phyloP scores from a whole-genome alignment of 2,888 invertebrate species.

The Papilio protenor region DNA sequence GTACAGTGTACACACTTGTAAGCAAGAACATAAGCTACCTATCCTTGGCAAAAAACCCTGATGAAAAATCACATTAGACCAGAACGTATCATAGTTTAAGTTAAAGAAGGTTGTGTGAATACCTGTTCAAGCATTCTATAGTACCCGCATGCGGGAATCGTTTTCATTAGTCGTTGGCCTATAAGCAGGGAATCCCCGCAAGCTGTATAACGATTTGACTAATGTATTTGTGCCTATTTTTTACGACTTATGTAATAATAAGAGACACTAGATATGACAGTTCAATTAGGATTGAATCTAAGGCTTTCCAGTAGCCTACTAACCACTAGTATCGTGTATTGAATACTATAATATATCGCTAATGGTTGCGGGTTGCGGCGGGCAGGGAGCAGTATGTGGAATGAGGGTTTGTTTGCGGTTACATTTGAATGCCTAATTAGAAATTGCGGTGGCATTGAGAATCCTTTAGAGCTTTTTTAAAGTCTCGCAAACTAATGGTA shows the following conservation, averaged over 20 bases:
- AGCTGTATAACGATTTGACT: no score
- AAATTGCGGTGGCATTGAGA: neutral
- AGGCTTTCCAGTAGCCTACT: neutral
- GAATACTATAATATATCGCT: neutral
- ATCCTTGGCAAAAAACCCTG: neutral
- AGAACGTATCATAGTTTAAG: no score
- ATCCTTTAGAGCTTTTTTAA: slow-evolving; percentile 12
- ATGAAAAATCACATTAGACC: neutral
- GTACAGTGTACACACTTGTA: neutral
- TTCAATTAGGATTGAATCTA: neutral
- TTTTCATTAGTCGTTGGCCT: no score
- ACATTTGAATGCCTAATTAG: slow-evolving; percentile 20
- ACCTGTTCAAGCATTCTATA: no score
- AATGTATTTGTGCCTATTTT: no score
- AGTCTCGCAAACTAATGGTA: neutral
- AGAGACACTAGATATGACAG: neutral
- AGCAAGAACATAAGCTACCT: neutral
- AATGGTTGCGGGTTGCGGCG: neutral
- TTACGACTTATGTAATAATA: neutral
- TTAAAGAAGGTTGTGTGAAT: neutral
- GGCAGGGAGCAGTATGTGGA: no score
- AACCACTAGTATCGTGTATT: slow-evolving; percentile 1
- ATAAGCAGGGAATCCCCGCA: no score
- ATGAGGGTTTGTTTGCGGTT: slow-evolving; percentile 3
- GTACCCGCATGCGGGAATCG: no score